phyloP scores from a whole-genome alignment of 2,113 vertebrate species.

The Sciurus niger region DNA sequence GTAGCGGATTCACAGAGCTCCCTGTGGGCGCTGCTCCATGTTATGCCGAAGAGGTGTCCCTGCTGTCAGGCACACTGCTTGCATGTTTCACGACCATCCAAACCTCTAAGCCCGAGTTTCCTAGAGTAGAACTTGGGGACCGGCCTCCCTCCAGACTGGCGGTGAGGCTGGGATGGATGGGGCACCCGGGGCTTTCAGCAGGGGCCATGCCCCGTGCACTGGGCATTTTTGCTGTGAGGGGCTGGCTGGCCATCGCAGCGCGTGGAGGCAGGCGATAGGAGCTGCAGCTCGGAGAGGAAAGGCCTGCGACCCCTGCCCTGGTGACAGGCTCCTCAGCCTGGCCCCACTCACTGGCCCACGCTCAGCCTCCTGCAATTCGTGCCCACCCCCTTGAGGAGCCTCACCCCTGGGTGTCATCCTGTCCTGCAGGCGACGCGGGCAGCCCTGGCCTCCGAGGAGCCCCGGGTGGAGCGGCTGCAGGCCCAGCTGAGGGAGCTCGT shows the following conservation, averaged over 20 bases:
- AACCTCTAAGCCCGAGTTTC: not conserved
- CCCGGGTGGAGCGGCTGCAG: slow-evolving; percentile 91
- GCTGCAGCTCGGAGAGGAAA: accelerated
- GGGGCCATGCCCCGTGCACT: accelerated
- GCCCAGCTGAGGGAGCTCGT: slow-evolving; percentile 93
- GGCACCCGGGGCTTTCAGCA: accelerated
- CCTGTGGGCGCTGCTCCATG: no score
- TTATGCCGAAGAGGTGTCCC: not conserved
- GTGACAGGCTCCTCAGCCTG: not conserved
- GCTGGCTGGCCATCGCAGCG: accelerated
- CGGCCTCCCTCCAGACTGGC: not conserved
- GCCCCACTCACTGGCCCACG: accelerated
- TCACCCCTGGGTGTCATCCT: slow-evolving; percentile 2
- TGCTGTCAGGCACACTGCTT: accelerated
- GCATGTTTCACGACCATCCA: accelerated
- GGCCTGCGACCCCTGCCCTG: accelerated
- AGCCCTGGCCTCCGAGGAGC: slow-evolving; percentile 90
- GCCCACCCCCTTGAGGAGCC: accelerated
- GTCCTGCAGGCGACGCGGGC: slow-evolving; percentile 89
- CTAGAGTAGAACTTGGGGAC: not conserved
- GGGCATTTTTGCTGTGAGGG: accelerated
- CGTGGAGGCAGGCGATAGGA: accelerated
- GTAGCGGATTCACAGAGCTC: accelerated
- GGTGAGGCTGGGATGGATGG: not conserved
- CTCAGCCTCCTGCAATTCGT: not conserved